Base-by-base conservation (phyloP, 2,888 invertebrate genomes). In the Plagodis pulveraria region DNA sequence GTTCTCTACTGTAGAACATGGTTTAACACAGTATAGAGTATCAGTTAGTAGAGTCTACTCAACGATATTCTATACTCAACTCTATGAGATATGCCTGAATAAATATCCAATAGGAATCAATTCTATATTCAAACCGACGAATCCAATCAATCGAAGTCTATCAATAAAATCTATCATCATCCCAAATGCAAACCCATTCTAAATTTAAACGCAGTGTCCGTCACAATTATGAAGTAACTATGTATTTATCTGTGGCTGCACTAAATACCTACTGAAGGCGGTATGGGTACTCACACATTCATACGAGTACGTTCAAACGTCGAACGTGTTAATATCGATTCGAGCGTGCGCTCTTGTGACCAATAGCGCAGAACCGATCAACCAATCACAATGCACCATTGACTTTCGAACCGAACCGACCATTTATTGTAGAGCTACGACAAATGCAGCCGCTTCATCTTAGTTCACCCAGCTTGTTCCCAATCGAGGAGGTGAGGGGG, bases 291-390 rank as follows among this genome's bases (percentile, higher is more conserved):
- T 60, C 77, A 83, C 58, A 53, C 58, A 58, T 42, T 73, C 81
- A 60, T 77, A 83, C 57, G 48, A 45, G 52, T 38, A 51, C 10
- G 34, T 48, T 34, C 80, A 80, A 80, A 67, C 70, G 62, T 72
- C 74, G 66, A 65, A 61, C 62, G 52, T 56, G 52, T 64, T 56
- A 53, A 51, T 61, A 61, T 61, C 51, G 56, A 45, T 50, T 56
- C 46, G 52, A 52, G 56, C 49, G 38, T 55, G 87, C 88, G 93
- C 93, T 93, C 70, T 83, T 75, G 77, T 78, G 74, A 77, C 92
- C 93, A 91, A 93, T 93, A 83, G 90, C 87, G 89, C 86, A 83
- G 87, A 93, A 92, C 94, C 94, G 93, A 94, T 94, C 93, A 89
- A 73, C 92, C 91, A 91, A 92, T 92, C 78, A 76, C 74, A 67